Evolutionary conservation across 2,888 invertebrate species (phyloP).

Genomic region (Chorisops tibialis): DNA sequence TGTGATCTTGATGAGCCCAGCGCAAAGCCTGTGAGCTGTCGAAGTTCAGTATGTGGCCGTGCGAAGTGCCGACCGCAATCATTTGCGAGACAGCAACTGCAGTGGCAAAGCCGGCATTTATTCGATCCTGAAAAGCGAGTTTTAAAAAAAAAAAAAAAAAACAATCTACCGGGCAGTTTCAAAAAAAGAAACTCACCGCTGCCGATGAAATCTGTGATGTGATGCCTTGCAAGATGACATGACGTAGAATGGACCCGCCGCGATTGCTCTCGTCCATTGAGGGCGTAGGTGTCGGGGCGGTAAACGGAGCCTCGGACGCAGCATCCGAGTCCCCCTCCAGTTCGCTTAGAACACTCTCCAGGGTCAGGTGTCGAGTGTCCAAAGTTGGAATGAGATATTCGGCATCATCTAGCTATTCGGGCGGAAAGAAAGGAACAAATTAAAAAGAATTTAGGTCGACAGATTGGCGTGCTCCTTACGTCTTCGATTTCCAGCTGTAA

Average conservation of each 20-base stretch:
- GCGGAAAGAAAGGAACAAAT: too few relatives aligned
- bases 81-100: constrained; percentile 75
- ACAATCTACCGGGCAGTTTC: neutral
- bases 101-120: constrained; percentile 85
- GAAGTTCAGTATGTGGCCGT: constrained; percentile 85
- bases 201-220: constrained; percentile 86
- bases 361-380: constrained; percentile 64
- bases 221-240: constrained; percentile 80
- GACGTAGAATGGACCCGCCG: constrained; percentile 67
- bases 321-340: constrained; percentile 64
- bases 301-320: constrained; percentile 48
- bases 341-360: constrained; percentile 80
- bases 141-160: neutral
- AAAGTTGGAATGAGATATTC: constrained; percentile 79
- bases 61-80: constrained; percentile 90
- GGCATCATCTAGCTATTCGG: constrained; percentile 72
- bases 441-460: neutral
- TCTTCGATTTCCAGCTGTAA: constrained; percentile 68
- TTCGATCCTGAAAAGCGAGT: constrained; percentile 65
- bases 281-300: constrained; percentile 51
- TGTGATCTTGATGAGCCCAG: constrained; percentile 71
- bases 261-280: constrained; percentile 47
- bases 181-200: constrained; percentile 58
- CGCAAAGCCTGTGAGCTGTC: constrained; percentile 81
- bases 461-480: constrained; percentile 48